These are phyloP conservation scores for Anolis carolinensis DNA, from an alignment of 2,113 vertebrate species.

Conservation along the genomic window DNA sequence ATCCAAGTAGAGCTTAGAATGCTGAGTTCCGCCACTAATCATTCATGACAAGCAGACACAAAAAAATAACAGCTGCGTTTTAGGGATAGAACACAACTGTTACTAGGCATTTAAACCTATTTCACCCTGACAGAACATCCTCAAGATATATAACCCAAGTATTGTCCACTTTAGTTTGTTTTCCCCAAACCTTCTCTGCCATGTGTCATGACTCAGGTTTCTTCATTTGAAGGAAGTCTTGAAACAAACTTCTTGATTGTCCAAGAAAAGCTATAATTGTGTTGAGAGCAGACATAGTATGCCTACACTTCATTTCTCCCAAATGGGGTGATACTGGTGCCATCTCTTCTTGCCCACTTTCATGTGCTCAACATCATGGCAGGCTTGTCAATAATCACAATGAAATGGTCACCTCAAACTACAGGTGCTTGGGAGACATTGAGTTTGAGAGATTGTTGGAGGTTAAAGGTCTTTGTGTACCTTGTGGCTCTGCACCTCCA, in stretches of 20 bases:
- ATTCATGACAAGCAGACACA: background rate
- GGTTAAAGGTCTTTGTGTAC: background rate
- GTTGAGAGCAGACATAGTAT: background rate
- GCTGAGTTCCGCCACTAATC: background rate
- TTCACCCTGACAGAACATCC: background rate
- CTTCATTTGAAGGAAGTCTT: background rate
- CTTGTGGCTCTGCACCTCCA: too few relatives aligned
- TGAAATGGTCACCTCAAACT: background rate
- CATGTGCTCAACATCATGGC: background rate
- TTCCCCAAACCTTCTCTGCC: background rate
- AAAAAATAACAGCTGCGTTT: background rate
- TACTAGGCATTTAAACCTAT: background rate
- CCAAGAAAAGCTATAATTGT: background rate
- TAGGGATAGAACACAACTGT: background rate
- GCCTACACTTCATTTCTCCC: background rate
- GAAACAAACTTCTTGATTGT: background rate
- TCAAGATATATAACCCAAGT: background rate
- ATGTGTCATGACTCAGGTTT: background rate
- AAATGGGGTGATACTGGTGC: background rate
- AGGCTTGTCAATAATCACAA: background rate
- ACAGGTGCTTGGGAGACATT: background rate
- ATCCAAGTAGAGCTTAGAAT: constrained; percentile 30
- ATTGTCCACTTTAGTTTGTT: background rate
- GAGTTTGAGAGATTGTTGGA: background rate
- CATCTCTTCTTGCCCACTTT: background rate